These are phyloP conservation scores for Lagodon rhomboides DNA, from an alignment of 2,797 vertebrate species.

Conservation along the genomic window DNA sequence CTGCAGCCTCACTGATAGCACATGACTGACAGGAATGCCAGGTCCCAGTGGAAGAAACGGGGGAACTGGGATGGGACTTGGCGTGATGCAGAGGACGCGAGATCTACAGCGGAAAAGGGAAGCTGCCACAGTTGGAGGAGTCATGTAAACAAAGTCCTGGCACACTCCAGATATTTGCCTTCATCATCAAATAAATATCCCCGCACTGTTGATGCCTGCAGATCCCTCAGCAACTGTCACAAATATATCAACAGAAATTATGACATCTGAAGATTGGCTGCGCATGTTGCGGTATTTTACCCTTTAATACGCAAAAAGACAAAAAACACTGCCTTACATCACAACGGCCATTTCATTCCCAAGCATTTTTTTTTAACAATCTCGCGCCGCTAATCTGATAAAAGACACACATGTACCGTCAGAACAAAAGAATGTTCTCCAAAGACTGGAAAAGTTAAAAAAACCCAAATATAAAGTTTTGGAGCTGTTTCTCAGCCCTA, in stretches of 20 bases:
- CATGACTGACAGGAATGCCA: slow-evolving; percentile 85
- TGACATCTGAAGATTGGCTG: slow-evolving; percentile 30
- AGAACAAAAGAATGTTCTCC: background rate
- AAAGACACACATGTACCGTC: background rate
- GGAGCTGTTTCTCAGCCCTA: background rate
- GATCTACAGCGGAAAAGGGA: slow-evolving; percentile 61
- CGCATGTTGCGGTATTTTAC: slow-evolving; percentile 10
- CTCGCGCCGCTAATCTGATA: background rate
- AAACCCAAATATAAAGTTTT: slow-evolving; percentile 20
- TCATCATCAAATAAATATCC: slow-evolving; percentile 66
- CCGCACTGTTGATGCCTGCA: slow-evolving; percentile 42
- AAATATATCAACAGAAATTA: slow-evolving; percentile 36
- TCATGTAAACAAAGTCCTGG: slow-evolving; percentile 68
- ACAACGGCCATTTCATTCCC: background rate
- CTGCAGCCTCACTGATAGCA: slow-evolving; percentile 85
- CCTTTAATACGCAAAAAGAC: background rate
- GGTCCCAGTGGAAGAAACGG: slow-evolving; percentile 70
- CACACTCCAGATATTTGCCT: slow-evolving; percentile 61
- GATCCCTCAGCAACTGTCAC: slow-evolving; percentile 58
- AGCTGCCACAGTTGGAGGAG: slow-evolving; percentile 55
- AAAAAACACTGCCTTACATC: background rate
- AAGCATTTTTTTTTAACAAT: background rate
- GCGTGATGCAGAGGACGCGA: slow-evolving; percentile 47
- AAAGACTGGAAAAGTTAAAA: background rate
- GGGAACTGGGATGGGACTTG: slow-evolving; percentile 61